Evolutionary conservation across 92 coral and sea anemone species (phyloP), one percentile per base, ranked within the genome.

Genomic region (Phenganax stokvisi): DNA sequence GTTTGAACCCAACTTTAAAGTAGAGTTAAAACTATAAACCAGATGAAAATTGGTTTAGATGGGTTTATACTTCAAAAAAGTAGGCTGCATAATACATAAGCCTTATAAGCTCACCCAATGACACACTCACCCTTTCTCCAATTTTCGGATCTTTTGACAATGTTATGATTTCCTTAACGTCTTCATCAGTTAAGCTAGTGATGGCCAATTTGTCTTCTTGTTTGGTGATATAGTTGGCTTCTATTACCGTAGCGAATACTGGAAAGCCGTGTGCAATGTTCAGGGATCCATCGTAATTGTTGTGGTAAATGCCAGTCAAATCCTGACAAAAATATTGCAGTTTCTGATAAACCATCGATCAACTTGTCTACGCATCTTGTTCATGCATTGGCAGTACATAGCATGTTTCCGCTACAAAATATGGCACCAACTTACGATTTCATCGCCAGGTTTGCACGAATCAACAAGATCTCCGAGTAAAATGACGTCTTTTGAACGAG

Each of bases 141-240:
- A 94, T 86, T 86, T 85, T 84, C 57, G 92, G 96, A 75, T 94
- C 96, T 84, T 94, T 94, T 9, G 98, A 94, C 67, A 94, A 76
- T 7, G 86, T 86, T 59, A 89, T 83, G 55, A 94, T 94, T 25
- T 93, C 98, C 78, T 94, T 94, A 57, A 92, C 86, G 52, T 94
- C 98, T 80, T 94, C 97, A 86, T 94, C 98, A 13, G 98, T 94
- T 74, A 94, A 76, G 71, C 91, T 94, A 8, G 98, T 91, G 57
- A 94, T 97, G n/a, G 98, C 98, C 87, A 94, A 79, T 77, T 94
- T 94, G 88, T 94, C 98, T 80, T 94, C 98, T 85, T 94, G 98
- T 79, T 92, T 92, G 29, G 98, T 90, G 85, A 94, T 92, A 81
- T 85, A 85, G 85, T 94, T 94, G 25, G 98, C 98, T 85, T 94